phyloP scores from a whole-genome alignment of 1,140 invertebrate species.

The Nomia melanderi region DNA sequence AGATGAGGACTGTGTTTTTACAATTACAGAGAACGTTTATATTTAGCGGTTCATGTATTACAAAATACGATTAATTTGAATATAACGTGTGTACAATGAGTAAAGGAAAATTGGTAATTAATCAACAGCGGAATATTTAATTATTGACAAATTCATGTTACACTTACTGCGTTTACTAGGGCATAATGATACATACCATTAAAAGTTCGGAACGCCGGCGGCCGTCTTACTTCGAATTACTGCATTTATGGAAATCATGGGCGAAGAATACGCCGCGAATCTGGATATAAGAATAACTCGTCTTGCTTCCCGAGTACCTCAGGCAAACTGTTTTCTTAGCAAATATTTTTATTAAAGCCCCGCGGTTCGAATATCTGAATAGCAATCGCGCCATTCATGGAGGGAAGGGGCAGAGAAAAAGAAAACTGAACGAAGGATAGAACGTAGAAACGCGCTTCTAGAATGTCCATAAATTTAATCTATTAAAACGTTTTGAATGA shows the following conservation, averaged over 20 bases:
- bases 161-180: background rate
- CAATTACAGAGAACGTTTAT: conserved; percentile 13
- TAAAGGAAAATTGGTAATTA: no score
- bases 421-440: conserved; percentile 40
- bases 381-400: conserved; percentile 64
- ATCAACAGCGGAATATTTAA: background rate
- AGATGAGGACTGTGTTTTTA: conserved; percentile 48
- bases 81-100: background rate
- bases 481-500: conserved; percentile 57
- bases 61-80: background rate
- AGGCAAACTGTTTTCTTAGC: conserved; percentile 71
- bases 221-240: conserved; percentile 64
- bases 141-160: conserved; percentile 16
- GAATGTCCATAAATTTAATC: conserved; percentile 51
- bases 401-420: conserved; percentile 34
- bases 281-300: conserved; percentile 74
- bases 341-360: conserved; percentile 76
- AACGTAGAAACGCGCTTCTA: conserved; percentile 28
- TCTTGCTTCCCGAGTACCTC: conserved; percentile 46
- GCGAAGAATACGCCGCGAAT: conserved; percentile 58
- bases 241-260: conserved; percentile 70
- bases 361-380: conserved; percentile 73
- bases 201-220: conserved; percentile 48
- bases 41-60: background rate
- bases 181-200: conserved; percentile 8